Conservation (phyloP, 2,888 invertebrate species). For the Drosophila stalkeri region DNA sequence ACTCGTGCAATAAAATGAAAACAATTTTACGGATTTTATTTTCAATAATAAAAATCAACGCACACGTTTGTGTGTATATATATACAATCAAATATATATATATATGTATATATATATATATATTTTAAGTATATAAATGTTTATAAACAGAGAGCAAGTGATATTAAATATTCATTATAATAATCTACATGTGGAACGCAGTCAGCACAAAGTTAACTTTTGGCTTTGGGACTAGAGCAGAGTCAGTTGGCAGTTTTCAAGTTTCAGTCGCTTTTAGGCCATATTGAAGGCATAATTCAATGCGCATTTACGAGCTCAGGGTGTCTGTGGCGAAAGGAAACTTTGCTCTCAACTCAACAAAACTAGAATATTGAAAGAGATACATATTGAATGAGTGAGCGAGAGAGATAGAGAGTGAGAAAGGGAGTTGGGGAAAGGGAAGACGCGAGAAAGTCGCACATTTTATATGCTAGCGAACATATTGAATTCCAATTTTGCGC, state of each 20-base stretch:
- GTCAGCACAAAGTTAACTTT: constrained; percentile 48
- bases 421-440: not conserved
- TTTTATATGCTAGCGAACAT: constrained; percentile 72
- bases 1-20: constrained; percentile 5
- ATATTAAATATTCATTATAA: constrained; percentile 75
- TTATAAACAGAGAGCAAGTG: constrained; percentile 37
- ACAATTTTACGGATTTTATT: not conserved
- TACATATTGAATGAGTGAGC: not conserved
- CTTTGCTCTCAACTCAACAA: constrained; percentile 30
- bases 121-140: not conserved
- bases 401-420: not conserved
- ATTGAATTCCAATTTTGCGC: constrained; percentile 79
- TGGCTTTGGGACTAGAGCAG: constrained; percentile 13
- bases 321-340: constrained; percentile 45
- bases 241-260: constrained; percentile 43
- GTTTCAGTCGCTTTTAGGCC: constrained; percentile 24
- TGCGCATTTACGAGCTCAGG: constrained; percentile 44
- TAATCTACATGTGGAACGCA: constrained; percentile 62
- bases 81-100: too few relatives aligned
- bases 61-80: too few relatives aligned
- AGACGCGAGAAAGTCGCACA: constrained; percentile 48
- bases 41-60: constrained; percentile 23
- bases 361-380: constrained; percentile 29
- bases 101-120: not conserved
- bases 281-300: constrained; percentile 52